Evolutionary conservation across 2,888 invertebrate genomes (phyloP), one percentile per base, ranked within the genome.

Genomic region (Amphiduros pacificus): DNA sequence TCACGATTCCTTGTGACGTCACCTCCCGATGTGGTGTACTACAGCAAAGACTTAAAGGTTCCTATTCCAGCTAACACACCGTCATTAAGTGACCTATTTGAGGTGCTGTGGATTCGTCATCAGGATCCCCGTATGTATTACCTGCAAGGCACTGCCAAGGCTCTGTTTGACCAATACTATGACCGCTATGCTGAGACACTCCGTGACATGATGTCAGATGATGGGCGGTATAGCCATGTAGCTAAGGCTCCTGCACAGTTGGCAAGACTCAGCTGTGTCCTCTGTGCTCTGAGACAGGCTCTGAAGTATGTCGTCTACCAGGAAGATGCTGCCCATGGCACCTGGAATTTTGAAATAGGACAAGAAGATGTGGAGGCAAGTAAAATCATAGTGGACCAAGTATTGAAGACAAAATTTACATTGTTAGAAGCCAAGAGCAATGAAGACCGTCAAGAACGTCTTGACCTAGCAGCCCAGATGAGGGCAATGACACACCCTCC

Each of bases 11-110:
- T 64, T 22, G 22, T 64, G 17, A 54, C 64, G 32, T 61, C 54
- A 27, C 64, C 64, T 6, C 36, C 32, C 26, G 29, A 29, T 20
- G 56, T 53, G 2, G 41, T 64, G 4, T 64, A 36, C 28, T 55
- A 54, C 32, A 49, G 54, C 27, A 28, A 41, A 50, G 64, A 64
- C 36, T 41, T 61, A 48, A 61, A 54, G 51, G 50, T 51, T 14
- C 61, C 64, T 17, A 62, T 64, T 58, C 61, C 64, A 22, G 49
- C 55, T 28, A 64, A 64, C 59, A 64, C 64, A 32, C 64, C 64
- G 36, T 62, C 58, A 5, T 29, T 64, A 22, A 36, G 41, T 24
- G 49, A 55, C 17, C 32, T 62, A 31, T 44, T 64, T 29, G 59
- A 55, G 17, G 61, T 64, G n/a, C 27, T 64, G 26, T 29, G 40